Evolutionary conservation across 2,797 vertebrate genomes (phyloP), one percentile per base, ranked within the genome.

Genomic region (Phoebastria nigripes): DNA sequence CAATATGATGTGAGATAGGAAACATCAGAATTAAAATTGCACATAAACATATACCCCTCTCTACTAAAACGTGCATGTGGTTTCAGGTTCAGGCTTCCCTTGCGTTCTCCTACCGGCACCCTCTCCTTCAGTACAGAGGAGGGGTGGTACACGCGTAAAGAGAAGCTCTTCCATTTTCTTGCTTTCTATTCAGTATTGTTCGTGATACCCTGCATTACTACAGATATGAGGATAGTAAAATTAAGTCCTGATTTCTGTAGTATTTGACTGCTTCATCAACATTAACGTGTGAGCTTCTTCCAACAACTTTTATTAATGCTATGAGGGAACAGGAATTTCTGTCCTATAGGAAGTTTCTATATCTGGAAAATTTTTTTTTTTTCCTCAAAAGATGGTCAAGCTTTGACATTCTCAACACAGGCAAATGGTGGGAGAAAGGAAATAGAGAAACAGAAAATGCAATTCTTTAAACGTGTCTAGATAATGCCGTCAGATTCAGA

Each of bases 21-120:
- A 84, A 87, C 8, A 71, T 5, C 33, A 87, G 66, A 82, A 72
- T 58, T 84, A 29, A 90, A 58, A 92, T 13, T 69, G 24, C 73
- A 61, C 4, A 28, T 28, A 49, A 71, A 35, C 11, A 28, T 35
- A 63, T 8, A 35, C 15, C 20, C 6, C 19, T 46, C 21, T 81
- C 35, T 73, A 17, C 26, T 55, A 31, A 66, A 24, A 35, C 3
- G 4, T 0, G 1, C 7, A 15, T 3, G 18, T 7, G 9, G 11
- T 39, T 94, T 83, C 63, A 67, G 42, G 20, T 65, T 83, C 21
- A 24, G 37, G 13, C 11, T 94, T 86, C 12, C 24, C 8, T 14
- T 6, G 0, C 0, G 0, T 42, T 80, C 31, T 74, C 28, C 29
- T 25, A 1, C 0, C 0, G 15, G 8, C 44, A 18, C 5, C 10